A percentile compares a stretch with the other conserved stretches of the same genome.
These are phyloP conservation scores for Phalacrocorax brasilianus DNA, from an alignment of 2,113 vertebrate genomes.

Conservation along the genomic window DNA sequence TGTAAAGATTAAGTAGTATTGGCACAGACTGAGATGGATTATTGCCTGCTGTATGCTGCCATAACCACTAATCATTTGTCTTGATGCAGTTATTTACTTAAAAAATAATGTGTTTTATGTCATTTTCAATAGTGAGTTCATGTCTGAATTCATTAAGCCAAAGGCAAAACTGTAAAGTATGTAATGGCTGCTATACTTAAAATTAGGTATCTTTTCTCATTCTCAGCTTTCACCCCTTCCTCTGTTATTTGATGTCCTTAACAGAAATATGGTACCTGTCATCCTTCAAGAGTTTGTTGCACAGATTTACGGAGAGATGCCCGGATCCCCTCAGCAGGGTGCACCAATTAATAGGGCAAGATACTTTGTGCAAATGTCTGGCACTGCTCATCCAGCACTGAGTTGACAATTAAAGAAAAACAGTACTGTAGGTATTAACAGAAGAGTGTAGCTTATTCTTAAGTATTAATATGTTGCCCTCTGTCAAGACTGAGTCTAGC, in stretches of 20 bases:
- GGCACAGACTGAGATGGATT: neutral
- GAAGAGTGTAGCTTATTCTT: neutral
- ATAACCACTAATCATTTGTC: neutral
- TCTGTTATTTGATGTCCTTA: neutral
- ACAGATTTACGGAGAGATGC: neutral
- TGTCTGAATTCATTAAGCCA: neutral
- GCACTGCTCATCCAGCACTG: neutral
- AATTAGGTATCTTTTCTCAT: neutral
- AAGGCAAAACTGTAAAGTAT: neutral
- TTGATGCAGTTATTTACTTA: neutral
- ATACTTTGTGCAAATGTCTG: neutral
- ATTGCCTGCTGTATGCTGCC: neutral
- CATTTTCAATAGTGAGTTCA: neutral
- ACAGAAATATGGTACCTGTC: neutral
- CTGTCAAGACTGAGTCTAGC: neutral
- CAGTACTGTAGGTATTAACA: neutral
- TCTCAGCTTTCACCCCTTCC: neutral
- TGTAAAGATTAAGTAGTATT: neutral
- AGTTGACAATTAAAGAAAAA: neutral
- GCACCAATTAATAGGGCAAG: neutral
- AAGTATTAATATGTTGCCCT: neutral
- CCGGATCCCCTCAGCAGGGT: neutral
- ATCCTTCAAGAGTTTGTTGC: neutral
- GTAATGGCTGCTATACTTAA: neutral
- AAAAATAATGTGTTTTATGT: neutral